Percentiles rank a stretch among this genome's conserved stretches.
Evolutionary conservation across 2,113 vertebrate species (phyloP).

Genomic region (Tor tambroides): DNA sequence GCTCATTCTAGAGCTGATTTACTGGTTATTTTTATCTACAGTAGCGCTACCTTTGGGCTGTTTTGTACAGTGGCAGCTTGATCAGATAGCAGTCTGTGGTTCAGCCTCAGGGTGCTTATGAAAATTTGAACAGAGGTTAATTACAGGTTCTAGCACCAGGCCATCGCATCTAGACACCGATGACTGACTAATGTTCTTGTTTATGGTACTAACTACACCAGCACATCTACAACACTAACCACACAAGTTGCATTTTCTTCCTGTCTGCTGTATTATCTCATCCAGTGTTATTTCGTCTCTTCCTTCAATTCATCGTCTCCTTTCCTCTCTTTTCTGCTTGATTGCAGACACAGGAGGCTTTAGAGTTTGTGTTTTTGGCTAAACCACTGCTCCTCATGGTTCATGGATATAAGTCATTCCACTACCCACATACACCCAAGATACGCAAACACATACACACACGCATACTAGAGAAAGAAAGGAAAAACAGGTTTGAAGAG

Average conservation of each 20-base stretch:
- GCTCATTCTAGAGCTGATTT: not conserved
- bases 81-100: constrained; percentile 64
- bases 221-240: not conserved
- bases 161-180: constrained; percentile 51
- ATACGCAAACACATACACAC: not conserved
- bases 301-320: constrained; percentile 58
- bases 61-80: constrained; percentile 7
- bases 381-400: constrained; percentile 65
- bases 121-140: constrained; percentile 75
- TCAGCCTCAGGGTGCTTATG: constrained; percentile 66
- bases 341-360: constrained; percentile 68
- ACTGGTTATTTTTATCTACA: constrained; percentile 13
- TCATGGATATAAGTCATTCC: constrained; percentile 67
- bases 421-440: constrained; percentile 45
- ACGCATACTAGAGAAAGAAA: too few relatives aligned
- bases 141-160: constrained; percentile 68
- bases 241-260: not conserved
- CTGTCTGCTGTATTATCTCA: not conserved
- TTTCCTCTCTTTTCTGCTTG: constrained; percentile 59
- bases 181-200: constrained; percentile 52
- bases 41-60: constrained; percentile 9
- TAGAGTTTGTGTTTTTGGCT: constrained; percentile 66
- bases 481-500: not conserved
- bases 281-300: constrained; percentile 55
- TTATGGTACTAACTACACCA: not conserved